Evolutionary conservation across 2,888 invertebrate species (phyloP).

Genomic region (Podabrus alpinus): DNA sequence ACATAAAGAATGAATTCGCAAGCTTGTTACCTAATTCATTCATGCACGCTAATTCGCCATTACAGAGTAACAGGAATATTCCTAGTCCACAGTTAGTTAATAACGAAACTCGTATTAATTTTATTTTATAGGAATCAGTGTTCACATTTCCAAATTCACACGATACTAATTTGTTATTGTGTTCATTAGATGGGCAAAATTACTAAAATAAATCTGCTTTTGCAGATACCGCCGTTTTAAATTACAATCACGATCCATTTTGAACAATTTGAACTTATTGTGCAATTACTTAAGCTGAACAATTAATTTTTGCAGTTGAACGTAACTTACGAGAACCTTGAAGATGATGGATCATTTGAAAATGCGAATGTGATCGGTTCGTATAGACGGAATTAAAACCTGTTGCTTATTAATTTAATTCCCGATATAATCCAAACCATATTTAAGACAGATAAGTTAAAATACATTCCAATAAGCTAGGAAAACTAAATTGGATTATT

Average conservation of each 20-base stretch:
- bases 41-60: constrained; percentile 11
- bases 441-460: not conserved
- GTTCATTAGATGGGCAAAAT: not conserved
- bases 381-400: not conserved
- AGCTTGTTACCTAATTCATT: constrained; percentile 13
- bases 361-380: not conserved
- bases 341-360: not conserved
- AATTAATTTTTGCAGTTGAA: not conserved
- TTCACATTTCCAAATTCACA: not conserved
- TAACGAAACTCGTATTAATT: not conserved
- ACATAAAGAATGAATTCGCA: not conserved
- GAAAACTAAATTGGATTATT: not conserved
- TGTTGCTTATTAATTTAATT: not conserved
- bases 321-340: not conserved
- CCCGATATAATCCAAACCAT: not conserved
- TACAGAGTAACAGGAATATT: constrained; percentile 1
- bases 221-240: not conserved
- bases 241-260: not conserved
- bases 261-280: not conserved
- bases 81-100: constrained; percentile 6
- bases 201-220: not conserved
- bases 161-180: not conserved
- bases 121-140: not conserved
- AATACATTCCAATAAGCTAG: not conserved
- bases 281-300: not conserved